Evolutionary conservation across 1,140 invertebrate genomes (phyloP).

Genomic region (Calycopis cecrops): DNA sequence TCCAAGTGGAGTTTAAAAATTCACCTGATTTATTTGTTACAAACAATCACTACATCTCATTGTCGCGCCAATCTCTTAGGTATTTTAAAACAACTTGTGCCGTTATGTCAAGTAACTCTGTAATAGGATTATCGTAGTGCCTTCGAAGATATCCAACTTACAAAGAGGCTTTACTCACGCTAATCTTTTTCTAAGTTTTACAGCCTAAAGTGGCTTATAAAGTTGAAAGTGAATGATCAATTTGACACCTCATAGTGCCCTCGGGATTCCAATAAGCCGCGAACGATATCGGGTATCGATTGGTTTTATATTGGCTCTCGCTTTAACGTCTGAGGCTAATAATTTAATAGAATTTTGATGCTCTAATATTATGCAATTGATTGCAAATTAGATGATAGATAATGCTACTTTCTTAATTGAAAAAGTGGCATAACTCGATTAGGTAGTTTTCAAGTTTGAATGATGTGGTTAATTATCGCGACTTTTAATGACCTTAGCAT

Average conservation of each 20-base stretch:
- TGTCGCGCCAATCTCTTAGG: no score
- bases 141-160: background rate
- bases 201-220: background rate
- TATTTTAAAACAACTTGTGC: background rate
- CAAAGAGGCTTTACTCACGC: background rate
- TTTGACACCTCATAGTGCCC: conserved; percentile 11
- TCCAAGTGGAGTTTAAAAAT: no score
- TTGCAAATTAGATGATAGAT: background rate
- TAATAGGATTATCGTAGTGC: conserved; percentile 4
- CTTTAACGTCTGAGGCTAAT: background rate
- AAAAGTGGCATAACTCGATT: background rate
- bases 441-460: background rate
- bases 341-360: background rate
- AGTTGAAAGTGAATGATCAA: conserved; percentile 7
- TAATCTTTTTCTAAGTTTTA: conserved; percentile 5
- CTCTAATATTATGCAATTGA: background rate
- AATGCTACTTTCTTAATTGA: background rate
- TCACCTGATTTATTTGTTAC: no score
- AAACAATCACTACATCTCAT: no score
- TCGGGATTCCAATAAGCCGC: background rate
- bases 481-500: background rate
- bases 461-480: background rate
- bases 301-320: conserved; percentile 2
- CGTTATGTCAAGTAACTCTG: background rate
- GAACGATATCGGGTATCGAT: background rate